These are phyloP conservation scores for Takifugu rubripes DNA, from an alignment of 2,797 vertebrate genomes.

Conservation along the genomic window DNA sequence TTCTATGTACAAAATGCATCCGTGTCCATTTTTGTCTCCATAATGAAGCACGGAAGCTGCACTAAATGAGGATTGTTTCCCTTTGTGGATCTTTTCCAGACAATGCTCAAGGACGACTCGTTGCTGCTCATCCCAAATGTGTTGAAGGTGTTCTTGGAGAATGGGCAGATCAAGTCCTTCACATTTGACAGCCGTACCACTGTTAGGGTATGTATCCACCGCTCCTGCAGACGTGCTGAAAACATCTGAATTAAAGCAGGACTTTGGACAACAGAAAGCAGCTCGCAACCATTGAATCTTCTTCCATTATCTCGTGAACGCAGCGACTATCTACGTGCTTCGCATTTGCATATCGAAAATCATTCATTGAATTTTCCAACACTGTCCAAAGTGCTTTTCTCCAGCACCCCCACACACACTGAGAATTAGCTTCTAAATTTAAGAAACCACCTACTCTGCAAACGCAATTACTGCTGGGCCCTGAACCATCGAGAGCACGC, in stretches of 20 bases:
- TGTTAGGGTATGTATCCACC: constrained; percentile 84
- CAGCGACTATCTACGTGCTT: background rate
- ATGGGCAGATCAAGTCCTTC: constrained; percentile 99
- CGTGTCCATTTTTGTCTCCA: background rate
- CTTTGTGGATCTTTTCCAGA: constrained; percentile 61
- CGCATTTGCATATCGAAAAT: background rate
- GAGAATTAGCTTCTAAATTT: background rate
- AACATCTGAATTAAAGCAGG: background rate
- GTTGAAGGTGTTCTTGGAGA: constrained; percentile 98
- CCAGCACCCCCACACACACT: background rate
- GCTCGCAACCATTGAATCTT: constrained; percentile 1
- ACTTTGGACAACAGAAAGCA: background rate
- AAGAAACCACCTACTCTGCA: background rate
- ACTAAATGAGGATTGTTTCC: constrained; percentile 21
- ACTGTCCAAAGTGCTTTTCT: background rate
- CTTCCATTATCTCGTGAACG: background rate
- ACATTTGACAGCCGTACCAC: constrained; percentile 98
- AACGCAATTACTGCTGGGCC: background rate
- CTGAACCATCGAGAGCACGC: background rate
- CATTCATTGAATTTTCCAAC: background rate
- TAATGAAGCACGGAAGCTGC: constrained; percentile 7
- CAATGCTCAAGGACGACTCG: constrained; percentile 98
- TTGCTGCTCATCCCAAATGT: constrained; percentile 98
- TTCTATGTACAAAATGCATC: background rate
- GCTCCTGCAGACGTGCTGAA: background rate